Evolutionary conservation across 2,888 invertebrate species (phyloP), one percentile per base, ranked within the genome.

Genomic region (Drosophila nigricruria): DNA sequence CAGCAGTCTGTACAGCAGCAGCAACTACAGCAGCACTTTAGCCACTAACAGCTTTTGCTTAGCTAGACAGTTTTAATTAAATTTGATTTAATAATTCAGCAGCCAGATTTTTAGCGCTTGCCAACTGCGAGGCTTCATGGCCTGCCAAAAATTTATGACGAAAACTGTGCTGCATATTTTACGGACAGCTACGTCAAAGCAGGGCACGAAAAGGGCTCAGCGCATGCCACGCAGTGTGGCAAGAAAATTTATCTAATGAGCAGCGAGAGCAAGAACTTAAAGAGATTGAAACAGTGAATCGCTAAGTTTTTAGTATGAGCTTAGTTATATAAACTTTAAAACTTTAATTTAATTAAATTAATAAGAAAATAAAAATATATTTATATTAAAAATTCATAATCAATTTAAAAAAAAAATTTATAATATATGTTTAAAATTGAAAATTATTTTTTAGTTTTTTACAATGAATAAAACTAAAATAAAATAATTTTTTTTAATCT

Each of bases 11-110:
- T n/a, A 27, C 16, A 42, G n/a, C 20, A 23, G 30, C 6, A 32
- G 54, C 27, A 54, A 2, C 40, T 2, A 9, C 18, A 25, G 38
- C 53, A 42, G 62, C 49, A 52, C 20, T 71, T 57, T 59, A 67
- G 65, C 52, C 47, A 77, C 82, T 60, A 50, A 34, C 50, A 63
- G 77, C 42, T 57, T 67, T 66, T 61, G 65, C 73, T 76, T 72
- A 85, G 69, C 69, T 74, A 70, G 82, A 74, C 79, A 73, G 53
- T 84, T 88, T 89, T 89, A 89, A 84, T 84, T 84, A 85, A 84
- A 88, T 88, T 89, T 64, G 47, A 74, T 79, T 89, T 88, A 89
- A 82, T 88, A 64, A 88, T 84, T 88, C 68, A 89, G 43, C 57
- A 63, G 49, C 56, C 25, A 10, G 45, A 23, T 71, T 34, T 62